Evolutionary conservation across 1,140 invertebrate species (phyloP), one percentile per base, ranked within the genome.

Genomic region (Chironomus tepperi): DNA sequence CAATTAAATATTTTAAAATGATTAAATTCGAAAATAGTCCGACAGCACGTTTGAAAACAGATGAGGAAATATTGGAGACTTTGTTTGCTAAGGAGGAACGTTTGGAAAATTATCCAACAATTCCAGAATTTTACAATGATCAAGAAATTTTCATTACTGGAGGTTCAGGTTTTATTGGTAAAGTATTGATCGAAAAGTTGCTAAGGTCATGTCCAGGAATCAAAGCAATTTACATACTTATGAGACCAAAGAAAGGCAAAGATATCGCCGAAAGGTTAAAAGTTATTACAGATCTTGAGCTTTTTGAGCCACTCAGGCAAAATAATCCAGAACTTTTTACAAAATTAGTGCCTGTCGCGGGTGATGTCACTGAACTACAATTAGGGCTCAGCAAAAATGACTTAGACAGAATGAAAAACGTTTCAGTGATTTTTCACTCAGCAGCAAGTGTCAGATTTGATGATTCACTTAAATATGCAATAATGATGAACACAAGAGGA

Each of bases 401-500:
- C 72, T 43, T 43, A 42, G n/a, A 57, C 1, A 57, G 47, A 57
- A 57, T 95, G 0, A 85, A 91, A 9, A 85, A 88, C 77, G 89
- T 96, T 0, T 88, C 91, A 7, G 84, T 97, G 16, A 88, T 98
- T 7, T 96, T 96, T 81, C 94, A 98, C 80, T 90, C 90, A 0
- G 96, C 95, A 0, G 95, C 96, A 0, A 96, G 92, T 73, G 90
- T 98, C 16, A 91, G 92, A 79, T 96, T 97, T 82, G 91, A 95
- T 78, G 92, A 94, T 78, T 83, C 85, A n/a, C 80, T 95, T 0
- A 88, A 87, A 82, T 75, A 83, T 3, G 84, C 87, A 0, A 78
- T 88, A 18, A 81, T 85, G 0, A 79, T 83, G 42, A 89, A 89
- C 75, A 78, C 85, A 0, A 78, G 84, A 74, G 86, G 86, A 3